Evolutionary conservation across 2,113 vertebrate genomes (phyloP), one percentile per base, ranked within the genome.

Genomic region (Takifugu bimaculatus): DNA sequence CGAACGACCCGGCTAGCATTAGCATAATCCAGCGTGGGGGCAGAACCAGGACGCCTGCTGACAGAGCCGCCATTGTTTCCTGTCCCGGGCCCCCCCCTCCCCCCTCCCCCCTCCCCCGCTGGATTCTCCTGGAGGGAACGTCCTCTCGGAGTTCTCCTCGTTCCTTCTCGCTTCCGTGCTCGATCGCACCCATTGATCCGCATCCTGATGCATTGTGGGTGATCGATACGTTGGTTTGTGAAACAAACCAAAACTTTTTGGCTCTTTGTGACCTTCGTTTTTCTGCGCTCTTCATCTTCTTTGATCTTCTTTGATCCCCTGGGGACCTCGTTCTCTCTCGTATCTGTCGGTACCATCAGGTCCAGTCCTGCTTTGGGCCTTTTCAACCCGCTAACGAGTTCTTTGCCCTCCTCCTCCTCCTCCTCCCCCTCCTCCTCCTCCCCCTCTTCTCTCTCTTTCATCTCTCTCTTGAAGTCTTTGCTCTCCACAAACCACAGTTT

Each of bases 1-100:
- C 29, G 5, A 4, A 3, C 5, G 28, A 29, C 20, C 20, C 20
- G 1, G 20, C 20, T 20, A 20, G 20, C 20, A 20, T 20, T 20
- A 20, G 20, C 20, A 20, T 20, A 20, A 20, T 20, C 20, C 20
- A 20, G 20, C 20, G 20, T 20, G 68, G 54, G 79, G 71, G 74
- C 55, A 69, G 72, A 68, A 72, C 72, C 25, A 50, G 60, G 62
- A 20, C 20, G 20, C 32, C 50, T 15, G 70, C 71, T 83, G 72
- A 88, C 82, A 87, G 83, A 72, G 72, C 71, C 55, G 67, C 72
- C 84, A 85, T 88, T 88, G 87, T 88, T 69, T 68, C 68, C 68
- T 52, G 72, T 81, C 70, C 11, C 10, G 48, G 77, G 78, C 73
- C 79, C 66, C 60, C 14, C 20, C 20, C 20, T 1, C 20, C 20